Base-by-base conservation (phyloP, 2,888 invertebrate genomes). In the Caenorhabditis sp. region DNA sequence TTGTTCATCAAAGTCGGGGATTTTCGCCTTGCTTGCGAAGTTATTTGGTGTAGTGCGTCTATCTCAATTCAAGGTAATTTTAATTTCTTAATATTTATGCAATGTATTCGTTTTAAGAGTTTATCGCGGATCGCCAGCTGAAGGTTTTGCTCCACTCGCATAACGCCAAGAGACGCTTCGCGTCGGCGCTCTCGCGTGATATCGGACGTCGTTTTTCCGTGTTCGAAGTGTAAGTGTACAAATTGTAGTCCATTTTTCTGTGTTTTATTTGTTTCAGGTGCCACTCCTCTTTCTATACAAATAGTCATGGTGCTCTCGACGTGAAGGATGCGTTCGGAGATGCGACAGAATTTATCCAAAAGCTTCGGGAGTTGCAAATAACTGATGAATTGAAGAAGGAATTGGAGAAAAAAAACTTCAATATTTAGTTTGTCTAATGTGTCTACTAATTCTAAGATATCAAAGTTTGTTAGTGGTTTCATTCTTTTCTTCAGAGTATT, bases 181-280 rank as follows among this genome's bases (percentile, higher is more conserved):
- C 32, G 27, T 17, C 22, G 11, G 45, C 46, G 15, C 61, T 61
- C 2, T 61, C 61, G 24, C 26, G 17, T 43, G 61, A 61, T 41
- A 45, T 61, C 13, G 61, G 46, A n/a, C 9, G 30, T 43, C 61
- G 41, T n/a, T 61, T 61, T 61, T 43, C 45, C 15, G 61, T 61
- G 11, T 61, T 61, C 32, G 61, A 61, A 32, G 27, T 15, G 61
- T 61, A 48, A 46, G 61, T 61, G 61, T 61, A 32, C n/a, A 50
- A 62, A 30, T 52, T 52, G n/a, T 46, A 20, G 24, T 48, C 32
- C 46, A 13, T 45, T 59, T 59, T 62, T 50, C 17, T 62, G 62
- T 62, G 62, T 52, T 53, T 52, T 62, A 35, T 62, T 50, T 62
- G 52, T 52, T 62, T 50, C 62, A 52, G 62, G 30, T 61, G 61